Conservation (phyloP, 2,888 invertebrate species). For the Diachrysia chrysitis region DNA sequence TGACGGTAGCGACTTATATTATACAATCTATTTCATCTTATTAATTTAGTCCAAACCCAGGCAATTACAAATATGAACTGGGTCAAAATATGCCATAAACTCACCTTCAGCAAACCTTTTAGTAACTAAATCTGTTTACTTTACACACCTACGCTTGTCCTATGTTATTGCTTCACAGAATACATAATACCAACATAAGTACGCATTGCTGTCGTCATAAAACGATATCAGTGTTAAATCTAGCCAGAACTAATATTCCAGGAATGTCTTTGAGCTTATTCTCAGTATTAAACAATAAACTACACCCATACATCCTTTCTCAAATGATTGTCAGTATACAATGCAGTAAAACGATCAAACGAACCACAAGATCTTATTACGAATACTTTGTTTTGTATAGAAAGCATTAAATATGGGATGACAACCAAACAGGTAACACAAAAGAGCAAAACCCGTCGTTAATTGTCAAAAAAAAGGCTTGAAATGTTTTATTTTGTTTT, state of each 20-base stretch:
- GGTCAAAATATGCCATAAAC: no score
- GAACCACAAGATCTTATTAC: neutral
- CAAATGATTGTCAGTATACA: neutral
- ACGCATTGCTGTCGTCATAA: neutral
- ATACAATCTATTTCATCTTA: no score
- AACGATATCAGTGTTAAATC: neutral
- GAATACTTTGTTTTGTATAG: no score
- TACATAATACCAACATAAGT: neutral
- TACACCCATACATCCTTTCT: neutral
- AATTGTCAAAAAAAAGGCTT: no score
- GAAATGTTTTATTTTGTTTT: no score
- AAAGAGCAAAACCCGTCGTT: no score
- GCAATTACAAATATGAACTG: no score
- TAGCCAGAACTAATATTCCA: neutral
- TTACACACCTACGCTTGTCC: neutral
- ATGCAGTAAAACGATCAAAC: neutral
- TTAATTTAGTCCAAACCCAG: no score
- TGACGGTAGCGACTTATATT: no score
- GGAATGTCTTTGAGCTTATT: neutral
- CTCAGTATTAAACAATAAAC: neutral
- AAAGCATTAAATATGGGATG: neutral
- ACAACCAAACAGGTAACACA: neutral
- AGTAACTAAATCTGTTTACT: neutral
- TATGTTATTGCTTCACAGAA: neutral
- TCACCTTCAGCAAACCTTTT: neutral